Evolutionary conservation across 1,140 invertebrate species (phyloP).

Genomic region (Probaryconus sp.): DNA sequence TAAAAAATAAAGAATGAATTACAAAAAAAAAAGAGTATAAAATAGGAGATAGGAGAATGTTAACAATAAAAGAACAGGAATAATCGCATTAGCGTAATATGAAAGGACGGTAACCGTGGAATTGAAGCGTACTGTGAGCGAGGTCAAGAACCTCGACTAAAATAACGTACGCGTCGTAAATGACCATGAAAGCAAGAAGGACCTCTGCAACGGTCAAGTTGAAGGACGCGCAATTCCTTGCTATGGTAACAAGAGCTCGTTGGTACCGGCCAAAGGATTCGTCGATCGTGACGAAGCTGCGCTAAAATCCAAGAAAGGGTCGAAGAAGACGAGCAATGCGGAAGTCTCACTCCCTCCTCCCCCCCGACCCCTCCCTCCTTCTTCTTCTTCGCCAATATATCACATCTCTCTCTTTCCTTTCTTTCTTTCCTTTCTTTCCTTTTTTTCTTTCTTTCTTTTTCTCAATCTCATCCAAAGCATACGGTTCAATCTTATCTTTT

Average conservation of each 20-base stretch:
- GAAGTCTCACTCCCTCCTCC: slow-evolving; percentile 13
- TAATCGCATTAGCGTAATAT: slow-evolving; percentile 35
- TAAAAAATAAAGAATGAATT: neutral
- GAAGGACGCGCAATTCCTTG: slow-evolving; percentile 37
- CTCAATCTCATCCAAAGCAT: slow-evolving; percentile 24
- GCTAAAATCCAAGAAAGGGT: slow-evolving; percentile 35
- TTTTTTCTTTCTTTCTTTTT: slow-evolving; percentile 2
- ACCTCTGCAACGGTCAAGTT: slow-evolving; percentile 48
- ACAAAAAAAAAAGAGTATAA: neutral
- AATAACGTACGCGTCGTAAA: slow-evolving; percentile 36
- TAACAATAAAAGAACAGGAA: no score
- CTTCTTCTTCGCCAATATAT: no score
- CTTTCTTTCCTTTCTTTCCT: slow-evolving; percentile 1
- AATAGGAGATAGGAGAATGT: no score
- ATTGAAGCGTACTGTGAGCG: slow-evolving; percentile 35
- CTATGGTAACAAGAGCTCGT: slow-evolving; percentile 37
- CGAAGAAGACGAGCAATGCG: slow-evolving; percentile 32
- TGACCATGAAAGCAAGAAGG: slow-evolving; percentile 42
- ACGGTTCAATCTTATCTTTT: slow-evolving; percentile 15
- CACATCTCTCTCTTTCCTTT: no score
- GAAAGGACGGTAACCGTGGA: slow-evolving; percentile 19
- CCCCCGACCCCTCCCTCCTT: neutral
- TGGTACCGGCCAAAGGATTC: neutral
- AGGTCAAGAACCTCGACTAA: slow-evolving; percentile 40
- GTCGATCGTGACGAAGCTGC: slow-evolving; percentile 14